Evolutionary conservation across 1,140 invertebrate genomes (phyloP).

Genomic region (Lithobius niger): DNA sequence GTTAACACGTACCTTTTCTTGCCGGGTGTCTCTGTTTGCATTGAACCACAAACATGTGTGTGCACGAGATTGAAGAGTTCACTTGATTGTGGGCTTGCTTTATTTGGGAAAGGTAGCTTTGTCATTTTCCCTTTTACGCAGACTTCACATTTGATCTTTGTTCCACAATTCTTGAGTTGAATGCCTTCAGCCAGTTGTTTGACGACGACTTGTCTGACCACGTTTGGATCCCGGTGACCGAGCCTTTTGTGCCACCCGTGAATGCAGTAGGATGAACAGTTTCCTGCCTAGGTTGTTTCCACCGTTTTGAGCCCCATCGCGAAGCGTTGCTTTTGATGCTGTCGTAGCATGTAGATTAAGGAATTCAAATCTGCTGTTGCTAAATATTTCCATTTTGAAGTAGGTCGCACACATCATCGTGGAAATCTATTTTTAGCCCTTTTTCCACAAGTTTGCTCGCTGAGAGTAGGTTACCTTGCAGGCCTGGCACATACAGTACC

Average conservation of each 20-base stretch:
- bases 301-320: not conserved
- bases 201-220: too few species aligned
- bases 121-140: not conserved
- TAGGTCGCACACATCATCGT: not conserved
- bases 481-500: too few species aligned
- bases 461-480: not conserved
- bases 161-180: not conserved
- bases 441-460: not conserved
- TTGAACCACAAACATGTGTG: not conserved
- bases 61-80: not conserved
- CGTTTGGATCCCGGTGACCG: not conserved
- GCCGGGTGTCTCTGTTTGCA: too few species aligned
- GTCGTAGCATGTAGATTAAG: not conserved
- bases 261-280: not conserved
- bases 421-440: too few species aligned
- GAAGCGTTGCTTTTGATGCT: too few species aligned
- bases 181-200: too few species aligned
- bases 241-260: not conserved
- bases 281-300: too few species aligned
- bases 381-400: not conserved
- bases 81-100: not conserved
- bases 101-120: not conserved
- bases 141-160: not conserved
- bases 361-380: not conserved
- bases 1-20: too few species aligned